These are phyloP conservation scores for Plemyria rubiginata DNA, from an alignment of 2,888 invertebrate genomes.

Conservation along the genomic window DNA sequence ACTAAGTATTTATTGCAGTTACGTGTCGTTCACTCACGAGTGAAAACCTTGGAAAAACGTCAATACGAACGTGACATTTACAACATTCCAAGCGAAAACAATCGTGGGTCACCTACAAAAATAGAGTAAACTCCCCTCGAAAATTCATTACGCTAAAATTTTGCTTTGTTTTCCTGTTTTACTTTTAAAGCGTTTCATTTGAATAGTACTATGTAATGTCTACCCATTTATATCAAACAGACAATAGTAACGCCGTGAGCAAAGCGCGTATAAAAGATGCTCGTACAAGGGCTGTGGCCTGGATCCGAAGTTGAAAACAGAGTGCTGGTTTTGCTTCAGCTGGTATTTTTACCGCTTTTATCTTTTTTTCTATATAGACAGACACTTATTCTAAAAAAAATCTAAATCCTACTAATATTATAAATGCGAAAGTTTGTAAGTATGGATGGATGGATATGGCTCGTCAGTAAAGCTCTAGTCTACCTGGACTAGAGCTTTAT, in stretches of 20 bases:
- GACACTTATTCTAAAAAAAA: background rate
- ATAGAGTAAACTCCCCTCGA: background rate
- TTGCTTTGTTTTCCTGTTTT: background rate
- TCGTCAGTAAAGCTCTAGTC: too few relatives aligned
- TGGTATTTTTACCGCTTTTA: conserved; percentile 4
- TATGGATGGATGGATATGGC: too few relatives aligned
- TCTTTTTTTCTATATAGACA: background rate
- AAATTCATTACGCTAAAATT: background rate
- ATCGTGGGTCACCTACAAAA: background rate
- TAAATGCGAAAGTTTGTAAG: too few relatives aligned
- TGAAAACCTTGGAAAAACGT: too few relatives aligned
- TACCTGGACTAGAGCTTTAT: too few relatives aligned
- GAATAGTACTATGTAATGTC: conserved; percentile 12
- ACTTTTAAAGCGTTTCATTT: background rate
- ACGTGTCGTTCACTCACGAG: too few relatives aligned
- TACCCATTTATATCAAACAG: conserved; percentile 22
- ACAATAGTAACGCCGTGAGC: conserved; percentile 38
- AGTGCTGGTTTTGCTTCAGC: conserved; percentile 46
- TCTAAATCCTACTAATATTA: too few relatives aligned
- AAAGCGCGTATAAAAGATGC: conserved; percentile 47
- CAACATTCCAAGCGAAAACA: background rate
- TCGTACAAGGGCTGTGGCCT: conserved; percentile 50
- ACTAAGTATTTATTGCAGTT: too few relatives aligned
- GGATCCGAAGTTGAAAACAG: conserved; percentile 46
- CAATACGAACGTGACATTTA: background rate